phyloP scores from a whole-genome alignment of 2,797 vertebrate genomes.

The Eulemur mongoz region DNA sequence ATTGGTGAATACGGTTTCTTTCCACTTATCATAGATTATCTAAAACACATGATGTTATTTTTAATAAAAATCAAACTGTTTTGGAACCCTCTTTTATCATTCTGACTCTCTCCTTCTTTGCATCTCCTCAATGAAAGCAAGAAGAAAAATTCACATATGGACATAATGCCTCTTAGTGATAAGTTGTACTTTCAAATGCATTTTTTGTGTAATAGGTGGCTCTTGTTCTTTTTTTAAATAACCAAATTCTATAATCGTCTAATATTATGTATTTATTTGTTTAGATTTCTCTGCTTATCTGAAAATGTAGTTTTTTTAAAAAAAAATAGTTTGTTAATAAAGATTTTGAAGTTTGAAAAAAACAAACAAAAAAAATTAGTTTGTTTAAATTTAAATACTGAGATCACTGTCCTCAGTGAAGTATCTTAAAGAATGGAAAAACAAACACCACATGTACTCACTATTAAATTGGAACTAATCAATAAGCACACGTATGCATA shows the following conservation, averaged over 20 bases:
- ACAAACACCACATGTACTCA: no score
- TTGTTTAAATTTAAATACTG: not conserved
- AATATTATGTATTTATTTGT: not conserved
- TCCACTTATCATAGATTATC: not conserved
- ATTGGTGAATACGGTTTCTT: not conserved
- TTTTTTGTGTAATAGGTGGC: not conserved
- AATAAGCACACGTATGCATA: no score
- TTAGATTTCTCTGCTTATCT: not conserved
- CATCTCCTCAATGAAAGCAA: not conserved
- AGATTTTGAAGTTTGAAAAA: no score
- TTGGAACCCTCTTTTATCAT: not conserved
- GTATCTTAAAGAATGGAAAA: no score
- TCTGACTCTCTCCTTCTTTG: not conserved
- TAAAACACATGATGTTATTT: not conserved
- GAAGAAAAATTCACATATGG: not conserved
- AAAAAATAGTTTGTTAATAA: no score
- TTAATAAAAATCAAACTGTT: not conserved
- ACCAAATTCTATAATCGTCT: not conserved
- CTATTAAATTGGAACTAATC: no score
- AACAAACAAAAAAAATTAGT: no score
- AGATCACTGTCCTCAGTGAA: no score
- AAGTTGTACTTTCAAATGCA: not conserved
- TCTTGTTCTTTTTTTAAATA: not conserved
- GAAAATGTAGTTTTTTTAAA: not conserved
- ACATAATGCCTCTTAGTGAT: not conserved